Base-by-base conservation (phyloP, 2,888 invertebrate genomes). In the Harpagoxenus sublaevis region DNA sequence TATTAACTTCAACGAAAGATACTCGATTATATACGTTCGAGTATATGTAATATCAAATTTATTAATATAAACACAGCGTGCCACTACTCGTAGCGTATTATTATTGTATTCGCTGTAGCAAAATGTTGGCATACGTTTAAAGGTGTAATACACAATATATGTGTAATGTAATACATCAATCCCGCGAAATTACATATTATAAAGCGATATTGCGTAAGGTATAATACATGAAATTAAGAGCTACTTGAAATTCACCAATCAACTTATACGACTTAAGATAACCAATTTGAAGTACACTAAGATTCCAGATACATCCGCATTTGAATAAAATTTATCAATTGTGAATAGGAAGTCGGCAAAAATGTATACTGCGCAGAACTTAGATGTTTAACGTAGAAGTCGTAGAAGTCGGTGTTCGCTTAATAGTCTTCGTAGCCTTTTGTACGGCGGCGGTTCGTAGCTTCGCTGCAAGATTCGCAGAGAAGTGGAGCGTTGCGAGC, bases 221-320 rank as follows among this genome's bases (percentile, higher is more conserved):
- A 28, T 65, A 51, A 28, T 15, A 28, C 42, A 42, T 6, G 18
- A 78, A 68, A 68, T 42, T 9, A 68, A 28, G 23, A 39, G 4
- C 42, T 68, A 45, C 42, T 78, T 68, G 42, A 68, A 53, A 77
- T 39, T 42, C 31, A 53, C 18, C 39, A 53, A 12, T n/a, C 66
- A 23, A 2, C 28, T 77, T 23, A 28, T 35, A 15, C 10, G 10
- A 9, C 62, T 45, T 4, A 4, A 18, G 12, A 18, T 51, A 35
- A 51, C 18, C 18, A 12, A 18, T 10, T 2, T 60, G 18, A 73
- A 39, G 18, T 39, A 18, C 23, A 28, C 28, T 31, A 28, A 6
- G 48, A 48, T 66, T 77, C 23, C 28, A 51, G 5, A 4, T 23
- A 15, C 18, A 18, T 53, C 3, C 15, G 18, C 28, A 15, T 45